Evolutionary conservation across 1,140 invertebrate species (phyloP), one percentile per base, ranked within the genome.

Genomic region (Nasonia giraulti): DNA sequence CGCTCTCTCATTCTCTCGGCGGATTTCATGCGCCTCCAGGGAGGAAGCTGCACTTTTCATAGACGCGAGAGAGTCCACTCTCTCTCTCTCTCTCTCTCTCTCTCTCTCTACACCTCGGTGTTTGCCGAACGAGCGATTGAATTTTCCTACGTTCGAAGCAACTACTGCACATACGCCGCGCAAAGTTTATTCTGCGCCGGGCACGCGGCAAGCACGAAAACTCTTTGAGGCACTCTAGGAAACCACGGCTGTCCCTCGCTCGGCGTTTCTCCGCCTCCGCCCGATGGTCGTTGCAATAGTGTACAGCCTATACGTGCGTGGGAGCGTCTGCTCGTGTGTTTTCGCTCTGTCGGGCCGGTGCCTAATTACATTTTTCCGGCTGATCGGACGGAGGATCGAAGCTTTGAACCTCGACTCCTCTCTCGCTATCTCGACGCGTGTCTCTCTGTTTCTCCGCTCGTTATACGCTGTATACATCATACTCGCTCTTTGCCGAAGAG

Each of bases 341-440:
- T 71, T 27, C 23, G 27, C 31, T 27, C 10, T 7, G 23, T 71
- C 31, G 23, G 8, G 10, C 44, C 20, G 20, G 0, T 23, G 75
- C 75, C 44, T 50, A 77, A 77, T 77, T 77, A 77, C 75, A 77
- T 77, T 77, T 77, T 77, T 77, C 75, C 75, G 47, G 75, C 20
- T 44, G 20, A 77, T 77, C 75, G 75, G 44, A 11, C 68, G 27
- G 68, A 2, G n/a, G 74, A 75, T 75, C 37, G 74, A 75, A 37
- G 74, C 40, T 71, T 71, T 71, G 68, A 71, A n/a, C 3, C 68
- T 71, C 23, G 68, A 31, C 10, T 71, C 3, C 62, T 17, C 40
- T 5, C 33, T 37, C 33, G 33, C 2, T 66, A n/a, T n/a, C 62
- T 66, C 62, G 8, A 27, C 1, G 68, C 27, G 31, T 10, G 68